Conservation (phyloP, 37 sponge, comb jelly and placozoan genomes). For the Aplysina aerophoba region DNA sequence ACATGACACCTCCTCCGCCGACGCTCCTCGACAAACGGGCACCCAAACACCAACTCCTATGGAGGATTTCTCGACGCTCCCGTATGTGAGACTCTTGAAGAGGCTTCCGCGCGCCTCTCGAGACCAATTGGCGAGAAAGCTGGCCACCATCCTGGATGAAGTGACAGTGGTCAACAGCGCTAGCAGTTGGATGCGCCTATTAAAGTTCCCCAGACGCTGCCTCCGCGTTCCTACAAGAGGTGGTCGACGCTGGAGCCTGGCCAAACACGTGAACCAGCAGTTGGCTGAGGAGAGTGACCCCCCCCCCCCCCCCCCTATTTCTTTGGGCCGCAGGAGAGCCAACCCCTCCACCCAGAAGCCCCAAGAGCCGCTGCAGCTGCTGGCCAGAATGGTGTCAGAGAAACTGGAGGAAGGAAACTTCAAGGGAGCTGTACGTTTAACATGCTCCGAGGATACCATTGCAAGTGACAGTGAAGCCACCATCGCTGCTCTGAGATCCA, state of each 20-base stretch:
- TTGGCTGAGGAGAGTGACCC: background rate
- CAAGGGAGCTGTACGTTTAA: background rate
- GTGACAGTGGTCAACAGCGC: background rate
- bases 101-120: background rate
- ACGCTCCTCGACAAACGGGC: no score
- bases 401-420: slow-evolving; percentile 14
- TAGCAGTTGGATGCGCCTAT: background rate
- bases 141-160: slow-evolving; percentile 1
- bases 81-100: no score
- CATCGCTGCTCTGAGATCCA: background rate
- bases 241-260: slow-evolving; percentile 6
- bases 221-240: background rate
- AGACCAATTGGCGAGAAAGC: background rate
- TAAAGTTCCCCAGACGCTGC: background rate
- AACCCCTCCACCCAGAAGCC: background rate
- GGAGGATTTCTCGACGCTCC: no score
- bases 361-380: background rate
- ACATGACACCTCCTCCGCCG: no score
- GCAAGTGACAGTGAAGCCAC: slow-evolving; percentile 20
- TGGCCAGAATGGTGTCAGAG: background rate
- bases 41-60: no score
- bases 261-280: background rate
- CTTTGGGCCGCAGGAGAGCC: background rate
- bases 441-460: slow-evolving; percentile 18
- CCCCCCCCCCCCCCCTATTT: background rate